Percentiles rank a stretch among this genome's conserved stretches.
Evolutionary conservation across 2,888 invertebrate species (phyloP).

Genomic region (Tetragonula carbonaria): DNA sequence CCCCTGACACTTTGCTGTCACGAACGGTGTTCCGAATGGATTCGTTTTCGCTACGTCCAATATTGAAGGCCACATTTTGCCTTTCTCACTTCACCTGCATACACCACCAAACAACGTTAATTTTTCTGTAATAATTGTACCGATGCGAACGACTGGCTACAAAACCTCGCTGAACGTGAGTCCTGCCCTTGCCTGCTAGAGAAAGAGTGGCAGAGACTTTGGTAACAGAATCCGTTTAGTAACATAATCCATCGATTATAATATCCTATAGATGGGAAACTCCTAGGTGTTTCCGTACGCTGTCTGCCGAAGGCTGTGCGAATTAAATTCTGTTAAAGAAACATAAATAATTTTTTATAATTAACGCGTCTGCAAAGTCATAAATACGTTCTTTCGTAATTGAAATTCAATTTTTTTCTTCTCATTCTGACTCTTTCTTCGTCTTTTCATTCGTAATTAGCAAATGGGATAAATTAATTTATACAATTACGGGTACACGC

Average conservation of each 20-base stretch:
- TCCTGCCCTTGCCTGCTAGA: constrained; percentile 73
- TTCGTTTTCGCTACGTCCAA: constrained; percentile 83
- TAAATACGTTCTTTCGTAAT: too few relatives aligned
- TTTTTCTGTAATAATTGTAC: constrained; percentile 42
- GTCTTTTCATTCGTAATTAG: background rate
- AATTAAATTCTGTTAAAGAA: background rate
- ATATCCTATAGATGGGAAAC: constrained; percentile 17
- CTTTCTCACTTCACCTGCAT: constrained; percentile 61
- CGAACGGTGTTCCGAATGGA: constrained; percentile 82
- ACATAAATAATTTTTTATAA: too few relatives aligned
- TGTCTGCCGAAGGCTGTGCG: background rate
- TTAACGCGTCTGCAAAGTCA: too few relatives aligned
- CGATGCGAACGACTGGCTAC: constrained; percentile 35
- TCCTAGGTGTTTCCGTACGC: background rate
- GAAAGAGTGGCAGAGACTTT: constrained; percentile 75
- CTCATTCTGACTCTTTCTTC: too few relatives aligned
- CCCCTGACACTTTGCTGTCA: constrained; percentile 82
- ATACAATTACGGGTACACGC: background rate
- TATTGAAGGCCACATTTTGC: constrained; percentile 83
- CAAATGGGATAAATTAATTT: background rate
- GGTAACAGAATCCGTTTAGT: constrained; percentile 41
- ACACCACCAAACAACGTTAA: constrained; percentile 38
- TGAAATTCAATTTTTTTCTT: too few relatives aligned
- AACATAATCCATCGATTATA: constrained; percentile 24
- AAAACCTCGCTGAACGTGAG: constrained; percentile 64